These are phyloP conservation scores for Gerosis bhagava DNA, from an alignment of 2,888 invertebrate species.

Conservation along the genomic window DNA sequence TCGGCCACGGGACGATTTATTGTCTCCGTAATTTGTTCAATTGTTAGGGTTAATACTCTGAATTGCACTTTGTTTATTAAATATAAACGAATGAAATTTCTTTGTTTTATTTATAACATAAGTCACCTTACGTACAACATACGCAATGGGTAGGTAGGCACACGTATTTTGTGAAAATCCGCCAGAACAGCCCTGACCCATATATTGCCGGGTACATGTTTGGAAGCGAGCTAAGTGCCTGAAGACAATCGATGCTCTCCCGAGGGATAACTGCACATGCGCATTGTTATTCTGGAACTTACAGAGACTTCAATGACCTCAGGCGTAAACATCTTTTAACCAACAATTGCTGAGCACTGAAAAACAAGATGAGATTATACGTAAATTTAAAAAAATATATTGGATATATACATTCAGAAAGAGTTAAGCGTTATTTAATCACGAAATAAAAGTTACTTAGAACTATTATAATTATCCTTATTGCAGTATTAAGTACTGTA, in stretches of 20 bases:
- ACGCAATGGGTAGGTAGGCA: no score
- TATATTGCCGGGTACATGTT: constrained; percentile 46
- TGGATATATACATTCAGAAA: no score
- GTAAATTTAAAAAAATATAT: no score
- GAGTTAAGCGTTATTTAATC: no score
- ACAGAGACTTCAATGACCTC: constrained; percentile 17
- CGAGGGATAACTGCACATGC: constrained; percentile 76
- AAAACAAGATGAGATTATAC: no score
- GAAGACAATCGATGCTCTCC: constrained; percentile 76
- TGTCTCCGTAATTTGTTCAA: constrained; percentile 76
- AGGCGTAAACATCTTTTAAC: no score
- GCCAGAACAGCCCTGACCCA: constrained; percentile 64
- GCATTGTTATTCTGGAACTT: constrained; percentile 41
- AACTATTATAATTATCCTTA: no score
- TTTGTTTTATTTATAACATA: constrained; percentile 46
- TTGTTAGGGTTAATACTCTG: constrained; percentile 81
- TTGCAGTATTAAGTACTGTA: no score
- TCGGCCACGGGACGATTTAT: constrained; percentile 59
- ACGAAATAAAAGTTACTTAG: no score
- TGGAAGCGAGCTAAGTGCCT: constrained; percentile 47
- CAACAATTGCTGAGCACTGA: no score
- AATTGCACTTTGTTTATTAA: constrained; percentile 83
- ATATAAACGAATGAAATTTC: constrained; percentile 79
- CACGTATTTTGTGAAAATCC: no score
- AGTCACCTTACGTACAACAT: no score